Base-by-base conservation (phyloP, 2,113 vertebrate genomes). In the Dermatemys mawii region DNA sequence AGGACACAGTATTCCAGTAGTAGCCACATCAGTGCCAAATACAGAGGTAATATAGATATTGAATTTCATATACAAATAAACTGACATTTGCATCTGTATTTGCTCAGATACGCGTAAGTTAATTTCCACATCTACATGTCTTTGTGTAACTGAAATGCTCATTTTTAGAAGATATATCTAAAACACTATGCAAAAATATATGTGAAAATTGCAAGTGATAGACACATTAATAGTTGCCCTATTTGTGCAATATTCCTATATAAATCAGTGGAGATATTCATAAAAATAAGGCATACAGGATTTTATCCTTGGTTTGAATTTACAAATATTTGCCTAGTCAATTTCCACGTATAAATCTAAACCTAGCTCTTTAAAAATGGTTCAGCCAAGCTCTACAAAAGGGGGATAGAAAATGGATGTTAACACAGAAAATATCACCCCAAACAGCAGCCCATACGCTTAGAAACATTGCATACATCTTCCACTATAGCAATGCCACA, bases 331-430 rank as follows among this genome's bases (percentile, higher is more conserved):
- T 76, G 1, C 53, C 53, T 3, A 44, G 80, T 4, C 75, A 27
- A 8, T 81, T 76, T 44, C 32, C 27, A 6, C 4, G 79, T 83
- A 81, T 46, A 90, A 83, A 53, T 54, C 16, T 50, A 22, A 88
- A 81, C 60, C 51, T 96, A 51, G 17, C 29, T 51, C 48, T 96
- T 93, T 95, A 92, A 63, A 94, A 93, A 54, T 94, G 11, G 50
- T 86, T 89, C 46, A 32, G 85, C 54, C 4, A 92, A 87, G 83
- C 95, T 93, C 87, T 81, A 78, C 81, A 84, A 96, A 97, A 91
- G 49, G 81, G 70, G 35, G 41, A 93, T 22, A 88, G 17, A 90
- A 88, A 91, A 92, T 92, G 35, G 79, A 96, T 92, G 60, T 50
- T 80, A 91, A 85, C 87, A 11, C 32, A 90, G 93, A 84, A 94